Conservation (phyloP, 2,113 vertebrate genomes). For the Aleadryas rufinucha region DNA sequence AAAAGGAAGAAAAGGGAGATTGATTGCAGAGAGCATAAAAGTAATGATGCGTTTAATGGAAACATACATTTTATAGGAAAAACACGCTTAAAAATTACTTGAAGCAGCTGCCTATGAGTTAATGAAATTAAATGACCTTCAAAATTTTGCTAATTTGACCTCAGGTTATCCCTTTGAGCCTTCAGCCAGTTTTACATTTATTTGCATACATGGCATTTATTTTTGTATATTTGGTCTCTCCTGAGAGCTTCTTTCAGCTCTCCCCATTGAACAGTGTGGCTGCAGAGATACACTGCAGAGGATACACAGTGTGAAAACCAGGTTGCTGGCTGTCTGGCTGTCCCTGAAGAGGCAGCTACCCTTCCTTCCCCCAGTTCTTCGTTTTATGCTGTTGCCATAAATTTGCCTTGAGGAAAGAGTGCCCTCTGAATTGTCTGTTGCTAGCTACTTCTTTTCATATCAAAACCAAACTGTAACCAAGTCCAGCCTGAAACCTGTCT, state of each 20-base stretch:
- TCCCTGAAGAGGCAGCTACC: neutral
- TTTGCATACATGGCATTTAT: neutral
- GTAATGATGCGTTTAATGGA: conserved; percentile 83
- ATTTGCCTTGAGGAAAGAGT: neutral
- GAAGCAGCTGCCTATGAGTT: conserved; percentile 59
- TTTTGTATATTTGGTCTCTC: neutral
- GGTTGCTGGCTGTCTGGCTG: neutral
- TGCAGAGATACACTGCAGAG: neutral
- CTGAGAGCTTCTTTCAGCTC: neutral
- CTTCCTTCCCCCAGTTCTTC: neutral
- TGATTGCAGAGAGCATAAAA: conserved; percentile 77
- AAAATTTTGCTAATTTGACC: conserved; percentile 67
- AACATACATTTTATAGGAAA: conserved; percentile 78
- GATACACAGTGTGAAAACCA: neutral
- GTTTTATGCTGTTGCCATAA: neutral
- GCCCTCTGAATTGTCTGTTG: neutral
- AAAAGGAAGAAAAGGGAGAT: conserved; percentile 69
- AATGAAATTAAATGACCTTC: conserved; percentile 74
- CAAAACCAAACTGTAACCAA: neutral
- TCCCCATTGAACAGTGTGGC: neutral
- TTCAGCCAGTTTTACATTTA: conserved; percentile 26
- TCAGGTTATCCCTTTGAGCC: conserved; percentile 16
- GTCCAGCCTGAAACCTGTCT: neutral
- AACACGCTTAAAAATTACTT: conserved; percentile 76
- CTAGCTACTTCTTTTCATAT: neutral